These are phyloP conservation scores for Monochamus alternatus DNA, from an alignment of 2,888 invertebrate species.

Conservation along the genomic window DNA sequence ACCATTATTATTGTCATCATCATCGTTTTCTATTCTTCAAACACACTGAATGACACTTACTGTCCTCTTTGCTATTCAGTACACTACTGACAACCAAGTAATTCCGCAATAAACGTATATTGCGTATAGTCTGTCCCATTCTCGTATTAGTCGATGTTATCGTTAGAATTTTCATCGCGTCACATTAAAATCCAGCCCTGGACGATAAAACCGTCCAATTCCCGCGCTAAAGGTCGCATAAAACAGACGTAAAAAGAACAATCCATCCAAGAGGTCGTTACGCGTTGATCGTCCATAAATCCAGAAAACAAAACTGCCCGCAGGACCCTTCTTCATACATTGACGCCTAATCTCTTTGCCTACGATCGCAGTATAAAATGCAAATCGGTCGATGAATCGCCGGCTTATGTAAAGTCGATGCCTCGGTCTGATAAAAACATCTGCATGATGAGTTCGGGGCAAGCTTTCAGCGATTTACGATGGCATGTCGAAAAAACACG, in stretches of 20 bases:
- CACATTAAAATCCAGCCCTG: neutral
- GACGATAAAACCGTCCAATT: neutral
- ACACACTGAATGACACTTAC: too few relatives aligned
- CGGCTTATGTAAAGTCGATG: neutral
- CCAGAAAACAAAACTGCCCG: neutral
- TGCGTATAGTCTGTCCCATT: neutral
- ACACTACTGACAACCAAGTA: too few relatives aligned
- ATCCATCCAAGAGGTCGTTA: neutral
- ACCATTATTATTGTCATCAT: too few relatives aligned
- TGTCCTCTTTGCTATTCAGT: too few relatives aligned
- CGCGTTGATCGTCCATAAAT: neutral
- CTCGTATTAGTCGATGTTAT: neutral
- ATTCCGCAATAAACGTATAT: neutral
- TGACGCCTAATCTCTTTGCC: neutral
- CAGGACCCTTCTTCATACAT: neutral
- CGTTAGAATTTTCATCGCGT: neutral
- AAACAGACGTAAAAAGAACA: neutral
- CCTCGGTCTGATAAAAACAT: slow-evolving; percentile 13
- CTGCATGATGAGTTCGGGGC: slow-evolving; percentile 6
- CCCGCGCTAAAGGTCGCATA: neutral
- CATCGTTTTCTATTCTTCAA: too few relatives aligned
- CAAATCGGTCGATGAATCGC: neutral
- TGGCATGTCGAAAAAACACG: neutral
- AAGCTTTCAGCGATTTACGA: slow-evolving; percentile 16
- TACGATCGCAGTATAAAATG: neutral